phyloP scores from a whole-genome alignment of 2,113 vertebrate species.

The Tapirus terrestris region DNA sequence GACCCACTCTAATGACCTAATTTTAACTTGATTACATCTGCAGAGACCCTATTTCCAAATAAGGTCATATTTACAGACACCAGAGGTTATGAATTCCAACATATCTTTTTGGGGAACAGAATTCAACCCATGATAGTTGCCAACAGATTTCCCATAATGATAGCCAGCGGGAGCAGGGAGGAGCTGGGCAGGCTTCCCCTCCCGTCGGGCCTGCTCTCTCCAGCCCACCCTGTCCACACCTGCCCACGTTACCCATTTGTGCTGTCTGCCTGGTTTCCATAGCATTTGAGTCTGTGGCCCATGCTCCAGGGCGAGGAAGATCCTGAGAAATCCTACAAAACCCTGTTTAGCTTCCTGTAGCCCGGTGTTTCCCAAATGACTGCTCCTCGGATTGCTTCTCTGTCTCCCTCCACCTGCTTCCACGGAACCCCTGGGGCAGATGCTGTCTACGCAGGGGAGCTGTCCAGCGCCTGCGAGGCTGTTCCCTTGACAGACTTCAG shows the following conservation, averaged over 20 bases:
- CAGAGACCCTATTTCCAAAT: not conserved
- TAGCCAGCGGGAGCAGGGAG: not conserved
- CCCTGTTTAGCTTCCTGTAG: not conserved
- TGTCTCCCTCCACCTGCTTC: not conserved
- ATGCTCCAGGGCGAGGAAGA: not conserved
- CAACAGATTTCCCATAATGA: not conserved
- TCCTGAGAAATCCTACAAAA: not conserved
- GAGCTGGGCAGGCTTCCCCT: not conserved
- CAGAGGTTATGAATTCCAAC: not conserved
- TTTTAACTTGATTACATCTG: not conserved
- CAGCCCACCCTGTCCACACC: not conserved
- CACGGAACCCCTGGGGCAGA: not conserved
- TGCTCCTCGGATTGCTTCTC: not conserved
- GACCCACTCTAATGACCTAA: not conserved
- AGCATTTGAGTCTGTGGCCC: not conserved
- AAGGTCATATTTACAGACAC: not conserved
- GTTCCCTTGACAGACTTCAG: not conserved
- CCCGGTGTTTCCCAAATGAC: accelerated
- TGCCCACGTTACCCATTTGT: not conserved
- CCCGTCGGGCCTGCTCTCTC: not conserved
- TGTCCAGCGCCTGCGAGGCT: not conserved
- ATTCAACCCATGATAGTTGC: not conserved
- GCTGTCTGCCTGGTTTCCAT: not conserved
- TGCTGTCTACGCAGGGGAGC: not conserved
- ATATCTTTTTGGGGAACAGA: not conserved